Base-by-base conservation (phyloP, 2,888 invertebrate genomes). In the Sphinx pinastri region DNA sequence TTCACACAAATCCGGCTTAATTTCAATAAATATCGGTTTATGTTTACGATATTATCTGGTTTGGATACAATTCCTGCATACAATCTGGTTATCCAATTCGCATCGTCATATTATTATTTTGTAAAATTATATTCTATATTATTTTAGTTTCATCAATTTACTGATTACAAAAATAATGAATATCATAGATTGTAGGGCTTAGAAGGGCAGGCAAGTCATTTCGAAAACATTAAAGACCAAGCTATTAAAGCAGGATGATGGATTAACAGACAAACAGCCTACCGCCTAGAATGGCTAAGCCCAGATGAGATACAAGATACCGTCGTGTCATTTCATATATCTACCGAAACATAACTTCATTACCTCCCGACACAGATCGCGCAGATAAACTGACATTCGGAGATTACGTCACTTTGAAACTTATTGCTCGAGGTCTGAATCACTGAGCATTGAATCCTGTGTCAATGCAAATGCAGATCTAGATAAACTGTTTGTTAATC, bases 401-500 rank as follows among this genome's bases (percentile, higher is more conserved):
- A 19, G 49, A 63, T 63, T 63, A 47, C 63, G 63, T 49, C 63
- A 63, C 47, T 49, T 73, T 54, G 12, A 47, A 51, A 59, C 19
- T 58, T n/a, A 49, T 58, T 58, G 25, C 10, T 14, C 38, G 38
- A 19, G 47, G 49, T 19, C 54, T 54, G 69, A 31, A 63, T 69
- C 38, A 38, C 51, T 12, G 59, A 51, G 49, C 45, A 47, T 58
- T 31, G 10, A 45, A 31, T 11, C 25, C n/a, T 52, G 54, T 63
- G 63, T 54, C 59, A 63, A 60, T 60, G 60, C 54, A 63, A 69
- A 54, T 63, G 8, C 52, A 69, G 54, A 63, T 69, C 60, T 19
- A 75, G 74, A 77, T 74, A 77, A 81, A 79, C 74, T 73, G 75
- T 77, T 79, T 76, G 76, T 75, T 76, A 79, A 81, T 81, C 78